A percentile compares a stretch with the other conserved stretches of the same genome.
Evolutionary conservation across 2,113 vertebrate species (phyloP).

Genomic region (Brachionichthys hirsutus): DNA sequence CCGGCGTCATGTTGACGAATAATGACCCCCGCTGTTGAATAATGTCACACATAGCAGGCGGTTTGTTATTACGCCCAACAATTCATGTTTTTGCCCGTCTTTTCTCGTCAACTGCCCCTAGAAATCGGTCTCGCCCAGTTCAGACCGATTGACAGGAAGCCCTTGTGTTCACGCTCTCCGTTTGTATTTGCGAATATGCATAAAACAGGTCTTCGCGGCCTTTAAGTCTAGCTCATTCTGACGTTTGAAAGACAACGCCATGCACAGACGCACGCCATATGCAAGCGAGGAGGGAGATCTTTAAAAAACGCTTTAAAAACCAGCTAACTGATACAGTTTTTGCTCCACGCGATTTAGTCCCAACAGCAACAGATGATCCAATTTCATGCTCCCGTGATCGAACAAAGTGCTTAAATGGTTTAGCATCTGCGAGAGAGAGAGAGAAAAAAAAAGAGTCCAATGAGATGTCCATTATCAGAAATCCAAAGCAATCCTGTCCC

Average conservation of each 20-base stretch:
- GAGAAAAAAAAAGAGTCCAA: conserved; percentile 34
- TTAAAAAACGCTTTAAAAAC: conserved; percentile 60
- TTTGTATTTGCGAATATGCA: not conserved
- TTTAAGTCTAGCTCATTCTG: not conserved
- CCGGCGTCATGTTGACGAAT: conserved; percentile 20
- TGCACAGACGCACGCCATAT: conserved; percentile 7
- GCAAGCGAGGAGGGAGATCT: conserved; percentile 32
- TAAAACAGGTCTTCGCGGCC: not conserved
- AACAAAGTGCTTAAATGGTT: conserved; percentile 62
- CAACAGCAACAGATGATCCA: conserved; percentile 62
- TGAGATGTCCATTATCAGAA: conserved; percentile 45
- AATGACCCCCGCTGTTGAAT: conserved; percentile 31
- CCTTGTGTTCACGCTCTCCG: not conserved
- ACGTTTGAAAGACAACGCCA: not conserved
- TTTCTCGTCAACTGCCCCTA: no score
- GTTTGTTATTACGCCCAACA: not conserved
- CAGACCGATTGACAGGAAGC: not conserved
- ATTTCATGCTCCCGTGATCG: conserved; percentile 70
- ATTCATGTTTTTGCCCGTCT: not conserved
- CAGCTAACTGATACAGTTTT: conserved; percentile 45
- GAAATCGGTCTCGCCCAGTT: no score
- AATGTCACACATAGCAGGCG: conserved; percentile 10
- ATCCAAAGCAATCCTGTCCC: not conserved
- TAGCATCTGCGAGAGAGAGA: conserved; percentile 60
- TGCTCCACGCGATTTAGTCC: conserved; percentile 64